Evolutionary conservation across 1,140 invertebrate species (phyloP).

Genomic region (Heliconius hermathena): DNA sequence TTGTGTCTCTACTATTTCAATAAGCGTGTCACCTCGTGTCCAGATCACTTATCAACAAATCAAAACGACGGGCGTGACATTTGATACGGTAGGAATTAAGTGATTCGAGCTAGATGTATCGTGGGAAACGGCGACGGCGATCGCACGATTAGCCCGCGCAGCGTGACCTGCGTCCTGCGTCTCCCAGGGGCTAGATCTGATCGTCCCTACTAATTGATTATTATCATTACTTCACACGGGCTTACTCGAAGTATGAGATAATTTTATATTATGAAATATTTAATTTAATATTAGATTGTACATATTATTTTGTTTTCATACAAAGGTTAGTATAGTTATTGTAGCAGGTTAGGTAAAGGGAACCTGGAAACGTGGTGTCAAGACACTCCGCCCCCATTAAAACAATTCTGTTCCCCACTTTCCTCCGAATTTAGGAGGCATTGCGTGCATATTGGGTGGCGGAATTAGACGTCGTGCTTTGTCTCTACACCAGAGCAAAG

Average conservation of each 20-base stretch:
- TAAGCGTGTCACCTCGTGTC: constrained; percentile 21
- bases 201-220: constrained; percentile 49
- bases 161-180: constrained; percentile 54
- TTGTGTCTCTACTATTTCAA: not conserved
- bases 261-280: too few relatives aligned
- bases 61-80: constrained; percentile 64
- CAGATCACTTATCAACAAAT: constrained; percentile 41
- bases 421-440: too few relatives aligned
- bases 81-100: constrained; percentile 60
- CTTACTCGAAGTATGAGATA: not conserved
- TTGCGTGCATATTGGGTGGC: too few relatives aligned
- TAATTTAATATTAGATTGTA: too few relatives aligned
- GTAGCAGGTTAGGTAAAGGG: too few relatives aligned
- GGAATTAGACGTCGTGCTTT: too few relatives aligned
- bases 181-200: constrained; percentile 58
- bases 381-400: too few relatives aligned
- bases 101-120: constrained; percentile 43
- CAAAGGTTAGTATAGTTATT: too few relatives aligned
- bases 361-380: too few relatives aligned
- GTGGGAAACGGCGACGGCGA: constrained; percentile 57
- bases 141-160: constrained; percentile 54
- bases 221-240: constrained; percentile 47
- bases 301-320: not conserved
- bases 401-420: too few relatives aligned
- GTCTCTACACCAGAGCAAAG: too few relatives aligned